These are phyloP conservation scores for Plagiodera versicolora DNA, from an alignment of 2,888 invertebrate species.

Conservation along the genomic window DNA sequence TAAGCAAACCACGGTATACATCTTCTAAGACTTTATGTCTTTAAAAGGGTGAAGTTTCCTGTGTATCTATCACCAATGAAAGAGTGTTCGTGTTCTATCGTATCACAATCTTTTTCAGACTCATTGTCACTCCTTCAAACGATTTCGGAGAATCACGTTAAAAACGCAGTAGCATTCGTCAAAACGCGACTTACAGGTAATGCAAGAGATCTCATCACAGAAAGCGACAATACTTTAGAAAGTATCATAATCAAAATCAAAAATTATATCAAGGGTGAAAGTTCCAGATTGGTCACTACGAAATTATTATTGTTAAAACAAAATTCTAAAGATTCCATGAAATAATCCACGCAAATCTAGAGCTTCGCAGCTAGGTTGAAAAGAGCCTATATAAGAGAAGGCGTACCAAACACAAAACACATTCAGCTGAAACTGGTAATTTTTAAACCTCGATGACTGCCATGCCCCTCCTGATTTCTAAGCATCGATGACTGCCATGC, in stretches of 20 bases:
- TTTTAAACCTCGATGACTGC: too few relatives aligned
- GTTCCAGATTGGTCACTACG: neutral
- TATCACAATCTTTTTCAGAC: constrained; percentile 4
- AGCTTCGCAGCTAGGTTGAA: constrained; percentile 4
- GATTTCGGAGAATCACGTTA: constrained; percentile 8
- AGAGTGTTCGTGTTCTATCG: too few relatives aligned
- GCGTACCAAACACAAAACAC: constrained; percentile 16
- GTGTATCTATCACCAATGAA: too few relatives aligned
- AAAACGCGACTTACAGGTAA: constrained; percentile 20
- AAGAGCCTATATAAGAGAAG: constrained; percentile 16
- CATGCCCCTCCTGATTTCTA: too few relatives aligned
- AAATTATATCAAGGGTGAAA: constrained; percentile 14
- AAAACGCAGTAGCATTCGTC: constrained; percentile 17
- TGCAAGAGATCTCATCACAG: constrained; percentile 12
- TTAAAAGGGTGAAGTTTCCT: too few relatives aligned
- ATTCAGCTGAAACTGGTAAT: too few relatives aligned
- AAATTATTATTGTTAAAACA: constrained; percentile 3
- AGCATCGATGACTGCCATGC: too few relatives aligned
- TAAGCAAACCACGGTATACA: too few relatives aligned
- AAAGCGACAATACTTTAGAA: constrained; percentile 4
- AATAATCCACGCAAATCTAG: constrained; percentile 15
- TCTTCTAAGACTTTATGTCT: too few relatives aligned
- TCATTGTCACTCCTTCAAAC: neutral
- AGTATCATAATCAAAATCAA: constrained; percentile 10
- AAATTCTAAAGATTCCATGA: constrained; percentile 3